phyloP scores from a whole-genome alignment of 2,888 invertebrate genomes.

The Drosophila anomalata region DNA sequence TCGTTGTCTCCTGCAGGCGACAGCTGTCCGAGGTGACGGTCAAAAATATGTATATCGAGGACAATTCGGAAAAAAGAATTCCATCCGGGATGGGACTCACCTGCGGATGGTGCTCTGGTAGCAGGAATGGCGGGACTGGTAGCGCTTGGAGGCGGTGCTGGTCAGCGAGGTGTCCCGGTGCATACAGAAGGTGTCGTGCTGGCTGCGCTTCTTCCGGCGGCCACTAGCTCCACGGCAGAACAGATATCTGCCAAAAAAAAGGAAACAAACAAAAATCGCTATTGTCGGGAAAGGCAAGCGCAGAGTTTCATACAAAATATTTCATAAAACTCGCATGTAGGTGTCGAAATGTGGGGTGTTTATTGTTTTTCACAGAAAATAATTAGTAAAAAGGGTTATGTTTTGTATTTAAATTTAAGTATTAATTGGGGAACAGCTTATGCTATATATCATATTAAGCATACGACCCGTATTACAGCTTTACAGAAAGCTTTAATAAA shows the following conservation, averaged over 20 bases:
- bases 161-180: constrained; percentile 83
- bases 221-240: constrained; percentile 80
- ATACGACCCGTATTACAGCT: neutral
- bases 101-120: constrained; percentile 83
- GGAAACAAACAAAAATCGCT: neutral
- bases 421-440: too few species aligned
- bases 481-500: too few species aligned
- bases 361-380: constrained; percentile 19
- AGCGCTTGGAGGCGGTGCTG: constrained; percentile 83
- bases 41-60: neutral
- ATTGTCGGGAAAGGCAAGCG: constrained; percentile 6
- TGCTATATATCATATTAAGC: neutral
- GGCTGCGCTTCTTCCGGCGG: constrained; percentile 77
- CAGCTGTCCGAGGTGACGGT: constrained; percentile 45
- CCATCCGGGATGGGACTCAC: constrained; percentile 58
- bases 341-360: neutral
- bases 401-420: too few species aligned
- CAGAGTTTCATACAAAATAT: constrained; percentile 4
- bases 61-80: neutral
- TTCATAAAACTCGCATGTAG: neutral
- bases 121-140: constrained; percentile 81
- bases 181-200: constrained; percentile 81
- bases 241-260: constrained; percentile 72
- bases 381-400: neutral
- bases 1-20: constrained; percentile 81